These are phyloP conservation scores for Araneus ventricosus DNA, from an alignment of 1,140 invertebrate genomes.

Conservation along the genomic window DNA sequence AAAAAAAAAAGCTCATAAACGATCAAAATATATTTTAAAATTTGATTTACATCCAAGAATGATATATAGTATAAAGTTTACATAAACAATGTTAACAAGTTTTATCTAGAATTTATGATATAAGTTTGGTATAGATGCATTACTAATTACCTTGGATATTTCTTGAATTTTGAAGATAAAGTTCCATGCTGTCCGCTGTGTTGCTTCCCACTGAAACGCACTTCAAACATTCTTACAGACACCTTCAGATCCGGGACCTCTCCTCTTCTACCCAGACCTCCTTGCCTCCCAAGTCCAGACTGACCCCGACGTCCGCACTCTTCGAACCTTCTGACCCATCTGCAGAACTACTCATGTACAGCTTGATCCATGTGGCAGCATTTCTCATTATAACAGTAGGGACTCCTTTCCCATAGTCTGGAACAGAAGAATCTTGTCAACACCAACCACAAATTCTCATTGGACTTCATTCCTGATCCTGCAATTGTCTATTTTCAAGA, in stretches of 20 bases:
- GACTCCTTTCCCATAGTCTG: neutral
- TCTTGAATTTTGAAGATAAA: constrained; percentile 24
- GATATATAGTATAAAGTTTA: no score
- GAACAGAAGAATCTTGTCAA: neutral
- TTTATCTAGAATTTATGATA: no score
- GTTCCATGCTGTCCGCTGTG: constrained; percentile 59
- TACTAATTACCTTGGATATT: neutral
- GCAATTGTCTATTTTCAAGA: constrained; percentile 13
- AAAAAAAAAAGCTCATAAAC: no score
- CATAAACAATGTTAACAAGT: no score
- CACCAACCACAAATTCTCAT: constrained; percentile 18
- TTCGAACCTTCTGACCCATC: neutral
- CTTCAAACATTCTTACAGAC: neutral
- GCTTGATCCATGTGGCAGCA: neutral
- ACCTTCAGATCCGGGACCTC: constrained; percentile 18
- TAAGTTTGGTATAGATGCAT: no score
- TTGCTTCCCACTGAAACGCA: constrained; percentile 38
- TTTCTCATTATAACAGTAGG: neutral
- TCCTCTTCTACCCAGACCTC: constrained; percentile 57
- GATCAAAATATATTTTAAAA: no score
- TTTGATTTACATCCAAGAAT: no score
- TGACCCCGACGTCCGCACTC: neutral
- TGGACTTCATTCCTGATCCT: neutral
- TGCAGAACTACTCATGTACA: constrained; percentile 51
- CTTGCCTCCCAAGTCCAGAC: neutral